A percentile compares a stretch with the other conserved stretches of the same genome.
Evolutionary conservation across 1,140 invertebrate species (phyloP).

Genomic region (Drosophila ercepeae): DNA sequence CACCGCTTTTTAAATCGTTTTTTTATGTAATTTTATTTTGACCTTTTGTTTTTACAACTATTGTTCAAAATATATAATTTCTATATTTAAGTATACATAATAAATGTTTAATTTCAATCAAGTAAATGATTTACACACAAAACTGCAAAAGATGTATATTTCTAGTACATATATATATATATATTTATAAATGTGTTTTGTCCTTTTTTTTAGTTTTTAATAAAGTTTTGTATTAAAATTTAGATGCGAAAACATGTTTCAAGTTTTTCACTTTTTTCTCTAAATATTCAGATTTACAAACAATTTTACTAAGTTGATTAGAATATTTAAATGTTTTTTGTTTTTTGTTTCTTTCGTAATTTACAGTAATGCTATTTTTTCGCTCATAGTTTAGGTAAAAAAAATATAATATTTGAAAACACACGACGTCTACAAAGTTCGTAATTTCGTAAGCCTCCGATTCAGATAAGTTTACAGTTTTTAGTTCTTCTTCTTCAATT

Average conservation of each 20-base stretch:
- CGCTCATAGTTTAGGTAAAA: constrained; percentile 19
- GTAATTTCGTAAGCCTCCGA: constrained; percentile 57
- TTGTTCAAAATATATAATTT: constrained; percentile 74
- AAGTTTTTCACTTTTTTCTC: constrained; percentile 23
- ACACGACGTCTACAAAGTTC: constrained; percentile 48
- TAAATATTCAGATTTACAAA: constrained; percentile 48
- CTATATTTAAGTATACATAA: constrained; percentile 63
- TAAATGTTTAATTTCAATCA: constrained; percentile 69
- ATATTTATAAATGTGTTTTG: constrained; percentile 27
- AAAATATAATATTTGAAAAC: constrained; percentile 41
- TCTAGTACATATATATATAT: constrained; percentile 36
- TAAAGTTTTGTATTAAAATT: constrained; percentile 28
- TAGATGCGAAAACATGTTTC: constrained; percentile 43
- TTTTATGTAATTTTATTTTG: constrained; percentile 61
- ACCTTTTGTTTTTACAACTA: constrained; percentile 72
- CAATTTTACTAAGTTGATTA: constrained; percentile 59
- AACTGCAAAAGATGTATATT: constrained; percentile 43
- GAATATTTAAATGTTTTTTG: constrained; percentile 1
- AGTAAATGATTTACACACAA: constrained; percentile 64
- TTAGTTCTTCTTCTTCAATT: constrained; percentile 32
- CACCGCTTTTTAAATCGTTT: constrained; percentile 27
- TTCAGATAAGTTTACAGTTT: too few relatives aligned
- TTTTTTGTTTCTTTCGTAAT: constrained; percentile 5
- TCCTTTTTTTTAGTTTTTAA: constrained; percentile 17
- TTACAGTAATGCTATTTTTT: constrained; percentile 20